Evolutionary conservation across 1,140 invertebrate genomes (phyloP).

Genomic region (Neelides sp.): DNA sequence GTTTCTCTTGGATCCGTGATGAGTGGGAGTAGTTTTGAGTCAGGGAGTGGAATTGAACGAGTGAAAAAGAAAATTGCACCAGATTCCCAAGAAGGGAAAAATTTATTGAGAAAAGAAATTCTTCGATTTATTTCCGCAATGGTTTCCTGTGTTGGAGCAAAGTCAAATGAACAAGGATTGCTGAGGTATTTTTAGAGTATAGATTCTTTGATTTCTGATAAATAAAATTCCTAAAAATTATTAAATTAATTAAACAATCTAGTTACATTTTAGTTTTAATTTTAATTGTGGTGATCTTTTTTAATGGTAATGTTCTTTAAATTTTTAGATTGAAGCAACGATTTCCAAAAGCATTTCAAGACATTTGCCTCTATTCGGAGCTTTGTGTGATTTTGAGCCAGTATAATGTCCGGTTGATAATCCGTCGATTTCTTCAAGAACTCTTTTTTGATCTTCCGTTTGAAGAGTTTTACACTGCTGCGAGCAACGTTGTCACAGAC

Average conservation of each 20-base stretch:
- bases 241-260: neutral
- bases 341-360: constrained; percentile 67
- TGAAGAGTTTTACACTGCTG: constrained; percentile 37
- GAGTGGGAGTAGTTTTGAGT: constrained; percentile 4
- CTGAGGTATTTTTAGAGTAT: constrained; percentile 40
- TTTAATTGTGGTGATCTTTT: constrained; percentile 10
- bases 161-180: constrained; percentile 43
- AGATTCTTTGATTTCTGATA: constrained; percentile 1
- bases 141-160: constrained; percentile 41
- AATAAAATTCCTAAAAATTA: constrained; percentile 1
- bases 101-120: constrained; percentile 40
- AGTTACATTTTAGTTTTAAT: neutral
- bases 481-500: neutral
- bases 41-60: constrained; percentile 8
- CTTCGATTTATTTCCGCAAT: constrained; percentile 41
- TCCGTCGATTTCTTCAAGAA: constrained; percentile 82
- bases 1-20: constrained; percentile 7
- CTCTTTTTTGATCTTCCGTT: constrained; percentile 79
- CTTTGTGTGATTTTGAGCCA: constrained; percentile 63
- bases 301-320: constrained; percentile 16
- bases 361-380: constrained; percentile 86
- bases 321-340: constrained; percentile 64
- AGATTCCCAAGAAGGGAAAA: constrained; percentile 20
- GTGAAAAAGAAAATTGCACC: constrained; percentile 8
- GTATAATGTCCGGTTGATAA: constrained; percentile 65